A percentile compares a stretch with the other conserved stretches of the same genome.
Conservation (phyloP, 2,797 vertebrate species). For the Galagoides demidoff region DNA sequence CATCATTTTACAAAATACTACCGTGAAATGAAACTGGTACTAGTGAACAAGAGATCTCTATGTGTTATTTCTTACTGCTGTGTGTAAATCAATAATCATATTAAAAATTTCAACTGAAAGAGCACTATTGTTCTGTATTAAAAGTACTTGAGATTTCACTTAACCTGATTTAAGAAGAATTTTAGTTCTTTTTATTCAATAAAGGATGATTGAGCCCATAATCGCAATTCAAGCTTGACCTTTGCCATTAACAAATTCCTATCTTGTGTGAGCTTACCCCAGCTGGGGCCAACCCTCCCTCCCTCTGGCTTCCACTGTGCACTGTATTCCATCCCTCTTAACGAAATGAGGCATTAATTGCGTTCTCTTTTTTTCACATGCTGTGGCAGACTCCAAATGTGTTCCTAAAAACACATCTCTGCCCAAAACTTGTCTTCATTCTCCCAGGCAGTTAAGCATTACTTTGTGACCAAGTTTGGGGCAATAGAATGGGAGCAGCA, state of each 20-base stretch:
- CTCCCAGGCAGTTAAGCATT: neutral
- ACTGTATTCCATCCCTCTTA: neutral
- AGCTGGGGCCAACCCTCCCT: neutral
- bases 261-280: neutral
- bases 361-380: neutral
- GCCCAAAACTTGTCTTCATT: neutral
- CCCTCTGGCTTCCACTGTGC: neutral
- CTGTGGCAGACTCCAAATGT: neutral
- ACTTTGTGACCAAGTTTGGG: neutral
- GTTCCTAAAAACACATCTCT: neutral
- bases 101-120: neutral
- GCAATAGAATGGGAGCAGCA: neutral
- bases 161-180: neutral
- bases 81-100: neutral
- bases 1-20: neutral
- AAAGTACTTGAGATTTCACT: slow-evolving; percentile 23
- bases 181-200: neutral
- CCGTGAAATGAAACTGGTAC: neutral
- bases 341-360: neutral
- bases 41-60: neutral
- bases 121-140: neutral
- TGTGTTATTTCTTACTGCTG: neutral
- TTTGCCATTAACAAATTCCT: neutral
- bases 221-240: neutral
- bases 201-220: neutral